Conservation (phyloP, 2,888 invertebrate genomes). For the Meta bourneti region DNA sequence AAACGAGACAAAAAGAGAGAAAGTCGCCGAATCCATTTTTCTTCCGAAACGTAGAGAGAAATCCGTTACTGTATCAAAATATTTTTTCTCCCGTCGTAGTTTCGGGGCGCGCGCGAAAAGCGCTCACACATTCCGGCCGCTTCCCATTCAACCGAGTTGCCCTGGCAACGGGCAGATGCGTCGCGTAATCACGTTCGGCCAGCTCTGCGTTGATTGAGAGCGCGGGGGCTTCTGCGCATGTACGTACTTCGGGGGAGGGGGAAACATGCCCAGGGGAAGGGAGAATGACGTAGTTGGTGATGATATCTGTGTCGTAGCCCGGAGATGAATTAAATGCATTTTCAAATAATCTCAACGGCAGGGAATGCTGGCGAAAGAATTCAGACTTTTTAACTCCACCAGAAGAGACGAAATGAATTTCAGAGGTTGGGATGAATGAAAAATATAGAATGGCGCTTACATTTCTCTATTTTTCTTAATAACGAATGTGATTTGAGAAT, state of each 20-base stretch:
- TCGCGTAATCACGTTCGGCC: conserved; percentile 22
- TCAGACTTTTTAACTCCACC: background rate
- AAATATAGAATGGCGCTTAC: too few species aligned
- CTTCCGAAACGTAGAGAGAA: conserved; percentile 31
- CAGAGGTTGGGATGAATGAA: background rate
- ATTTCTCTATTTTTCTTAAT: too few species aligned
- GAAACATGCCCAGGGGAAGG: background rate
- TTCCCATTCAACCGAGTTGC: conserved; percentile 53
- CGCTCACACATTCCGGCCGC: conserved; percentile 39
- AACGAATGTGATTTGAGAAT: too few species aligned
- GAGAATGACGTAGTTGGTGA: background rate
- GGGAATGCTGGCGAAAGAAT: background rate
- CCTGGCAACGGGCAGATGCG: conserved; percentile 49
- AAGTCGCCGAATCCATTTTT: conserved; percentile 36
- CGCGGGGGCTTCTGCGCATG: background rate
- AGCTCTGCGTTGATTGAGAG: conserved; percentile 13
- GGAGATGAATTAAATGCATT: background rate
- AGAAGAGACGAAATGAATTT: background rate
- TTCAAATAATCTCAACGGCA: background rate
- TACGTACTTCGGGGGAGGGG: background rate
- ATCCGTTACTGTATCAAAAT: conserved; percentile 27
- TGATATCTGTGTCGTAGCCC: background rate
- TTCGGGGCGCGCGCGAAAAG: conserved; percentile 27
- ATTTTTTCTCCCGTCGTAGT: conserved; percentile 1
- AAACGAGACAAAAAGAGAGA: background rate